Conservation (phyloP, 2,888 invertebrate genomes). For the Periphyllus acericola region DNA sequence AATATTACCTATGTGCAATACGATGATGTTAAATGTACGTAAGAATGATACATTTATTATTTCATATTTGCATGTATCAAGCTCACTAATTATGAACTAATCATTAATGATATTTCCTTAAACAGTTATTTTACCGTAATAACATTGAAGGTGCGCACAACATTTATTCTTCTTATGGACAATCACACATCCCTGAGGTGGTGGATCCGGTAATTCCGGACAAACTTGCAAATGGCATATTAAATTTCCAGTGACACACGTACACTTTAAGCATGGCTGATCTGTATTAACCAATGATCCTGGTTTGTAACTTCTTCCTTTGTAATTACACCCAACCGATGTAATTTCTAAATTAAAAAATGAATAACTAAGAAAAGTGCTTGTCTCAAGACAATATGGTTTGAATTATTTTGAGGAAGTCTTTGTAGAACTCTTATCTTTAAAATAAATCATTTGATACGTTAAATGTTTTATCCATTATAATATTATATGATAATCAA, state of each 20-base stretch:
- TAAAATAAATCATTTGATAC: too few species aligned
- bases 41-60: background rate
- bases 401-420: background rate
- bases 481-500: too few species aligned
- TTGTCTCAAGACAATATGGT: background rate
- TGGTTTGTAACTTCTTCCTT: constrained; percentile 75
- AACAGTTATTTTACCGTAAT: constrained; percentile 68
- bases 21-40: background rate
- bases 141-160: constrained; percentile 82
- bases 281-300: constrained; percentile 75
- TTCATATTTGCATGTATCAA: background rate
- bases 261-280: constrained; percentile 83
- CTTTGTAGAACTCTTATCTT: too few species aligned
- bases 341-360: constrained; percentile 37
- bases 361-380: background rate
- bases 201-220: constrained; percentile 78
- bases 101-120: background rate
- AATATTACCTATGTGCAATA: background rate
- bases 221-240: constrained; percentile 83
- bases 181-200: constrained; percentile 78
- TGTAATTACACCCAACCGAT: constrained; percentile 76
- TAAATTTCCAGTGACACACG: constrained; percentile 77
- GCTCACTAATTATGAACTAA: background rate
- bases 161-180: constrained; percentile 77
- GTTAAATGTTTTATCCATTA: too few species aligned